Evolutionary conservation across 2,113 vertebrate species (phyloP), one percentile per base, ranked within the genome.

Genomic region (Megaceryle maxima): DNA sequence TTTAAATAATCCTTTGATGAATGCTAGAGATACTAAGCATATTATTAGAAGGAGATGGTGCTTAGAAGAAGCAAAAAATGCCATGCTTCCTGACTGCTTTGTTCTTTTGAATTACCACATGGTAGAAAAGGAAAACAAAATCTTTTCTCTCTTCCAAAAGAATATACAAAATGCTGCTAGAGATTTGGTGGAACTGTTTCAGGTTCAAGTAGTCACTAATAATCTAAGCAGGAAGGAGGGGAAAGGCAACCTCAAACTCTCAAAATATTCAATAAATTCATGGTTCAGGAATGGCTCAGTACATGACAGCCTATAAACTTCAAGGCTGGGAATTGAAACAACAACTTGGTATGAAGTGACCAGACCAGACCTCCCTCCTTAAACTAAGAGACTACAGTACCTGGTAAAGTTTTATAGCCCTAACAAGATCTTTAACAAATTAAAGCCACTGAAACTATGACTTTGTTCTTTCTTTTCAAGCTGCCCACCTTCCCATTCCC

Each of bases 1-100:
- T 87, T 89, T 91, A 92, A 93, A 96, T 91, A 94, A 96, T 96
- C 95, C 91, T 97, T 97, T 97, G 96, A 97, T 95, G 92, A 92
- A 91, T 89, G 62, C 88, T 83, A 41, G 78, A 97, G 92, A 93
- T 96, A 95, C 87, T 96, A 93, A 92, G 63, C 33, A 37, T 79
- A 69, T 88, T 97, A 83, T 95, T 94, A 94, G 94, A 94, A 88
- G 78, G 83, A 94, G 80, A 48, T 81, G 48, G 66, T 84, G 76
- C 83, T 94, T 78, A 83, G 83, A 94, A 97, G 87, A 73, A 90
- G 53, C 18, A 33, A 86, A 92, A 95, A 83, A 39, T 22, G 79
- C 39, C 77, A 19, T 41, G 44, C 57, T 92, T 92, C 83, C 83
- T 68, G 37, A 37, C 44, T 84, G 73, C 92, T 94, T 94, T 96